Base-by-base conservation (phyloP, 2,113 vertebrate species). In the Mungos mungo region DNA sequence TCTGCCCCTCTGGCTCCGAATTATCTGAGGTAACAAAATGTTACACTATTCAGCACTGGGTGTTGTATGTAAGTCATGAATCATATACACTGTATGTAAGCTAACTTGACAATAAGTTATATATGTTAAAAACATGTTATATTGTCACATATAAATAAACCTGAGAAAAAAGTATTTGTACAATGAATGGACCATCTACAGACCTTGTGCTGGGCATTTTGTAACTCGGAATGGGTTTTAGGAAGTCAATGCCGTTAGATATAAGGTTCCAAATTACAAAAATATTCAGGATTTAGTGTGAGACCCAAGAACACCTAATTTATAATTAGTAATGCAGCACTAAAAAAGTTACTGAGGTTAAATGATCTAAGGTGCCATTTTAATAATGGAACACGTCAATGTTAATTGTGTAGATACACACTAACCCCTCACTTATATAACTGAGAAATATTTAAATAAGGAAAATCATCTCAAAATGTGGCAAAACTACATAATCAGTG, bases 181-280 rank as follows among this genome's bases (percentile, higher is more conserved):
- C 27, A 81, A 86, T 72, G 33, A 77, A 79, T 33, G 13, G 38
- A 85, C 38, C 90, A 94, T 80, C 89, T 91, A 54, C 31, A 86
- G 82, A 54, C 38, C 85, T 85, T 86, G 50, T 93, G 82, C 18
- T 31, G 63, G 54, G 76, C 12, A 50, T 33, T 93, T 76, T 97
- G 33, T 88, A 83, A 92, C 38, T 92, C 65, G 60, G 9, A 63
- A 85, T 54, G 3, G 81, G 45, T 69, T 91, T 89, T 94, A 60
- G 33, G 47, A 95, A 95, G 21, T 88, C 31, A 45, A 52, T 21
- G 69, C 65, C 47, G 89, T 88, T 83, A 83, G 54, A 27, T 95
- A 52, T 33, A 79, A 52, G 63, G 79, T 93, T 89, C 88, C 76
- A 96, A 95, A 77, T 93, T 85, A 60, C 23, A 60, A 82, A 96